These are phyloP conservation scores for Gasteruption jaculator DNA, from an alignment of 2,888 invertebrate genomes.

Conservation along the genomic window DNA sequence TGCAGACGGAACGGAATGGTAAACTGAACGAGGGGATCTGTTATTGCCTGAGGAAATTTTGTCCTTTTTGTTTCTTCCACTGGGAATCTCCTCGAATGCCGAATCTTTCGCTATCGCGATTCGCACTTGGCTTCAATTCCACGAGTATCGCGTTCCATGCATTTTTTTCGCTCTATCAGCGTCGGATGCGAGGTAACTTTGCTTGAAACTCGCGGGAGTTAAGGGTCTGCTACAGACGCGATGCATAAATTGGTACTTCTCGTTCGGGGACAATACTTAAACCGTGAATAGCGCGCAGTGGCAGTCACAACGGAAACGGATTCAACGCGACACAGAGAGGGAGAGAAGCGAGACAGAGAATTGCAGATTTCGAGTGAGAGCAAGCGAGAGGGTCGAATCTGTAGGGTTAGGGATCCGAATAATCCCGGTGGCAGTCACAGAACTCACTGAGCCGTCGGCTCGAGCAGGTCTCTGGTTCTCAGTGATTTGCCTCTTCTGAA, in stretches of 20 bases:
- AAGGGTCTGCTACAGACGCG: too few species aligned
- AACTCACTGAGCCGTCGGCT: slow-evolving; percentile 46
- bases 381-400: slow-evolving; percentile 25
- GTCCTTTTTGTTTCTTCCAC: slow-evolving; percentile 25
- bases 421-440: slow-evolving; percentile 43
- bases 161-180: too few species aligned
- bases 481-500: slow-evolving; percentile 1
- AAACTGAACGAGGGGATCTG: slow-evolving; percentile 49
- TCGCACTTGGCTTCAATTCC: too few species aligned
- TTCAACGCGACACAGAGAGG: slow-evolving; percentile 40
- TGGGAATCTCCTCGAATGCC: background rate
- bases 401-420: slow-evolving; percentile 46
- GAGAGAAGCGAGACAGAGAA: slow-evolving; percentile 35
- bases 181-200: too few species aligned
- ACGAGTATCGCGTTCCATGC: too few species aligned
- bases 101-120: too few species aligned
- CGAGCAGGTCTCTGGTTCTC: slow-evolving; percentile 35
- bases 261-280: slow-evolving; percentile 36
- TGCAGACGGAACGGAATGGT: slow-evolving; percentile 50
- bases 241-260: too few species aligned
- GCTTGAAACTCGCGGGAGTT: too few species aligned
- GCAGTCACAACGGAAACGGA: slow-evolving; percentile 49
- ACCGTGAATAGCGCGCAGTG: slow-evolving; percentile 36
- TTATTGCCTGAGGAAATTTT: slow-evolving; percentile 38
- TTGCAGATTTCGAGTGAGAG: slow-evolving; percentile 22